Conservation (phyloP, 2,888 invertebrate genomes). For the Ypsolopha scabrella region DNA sequence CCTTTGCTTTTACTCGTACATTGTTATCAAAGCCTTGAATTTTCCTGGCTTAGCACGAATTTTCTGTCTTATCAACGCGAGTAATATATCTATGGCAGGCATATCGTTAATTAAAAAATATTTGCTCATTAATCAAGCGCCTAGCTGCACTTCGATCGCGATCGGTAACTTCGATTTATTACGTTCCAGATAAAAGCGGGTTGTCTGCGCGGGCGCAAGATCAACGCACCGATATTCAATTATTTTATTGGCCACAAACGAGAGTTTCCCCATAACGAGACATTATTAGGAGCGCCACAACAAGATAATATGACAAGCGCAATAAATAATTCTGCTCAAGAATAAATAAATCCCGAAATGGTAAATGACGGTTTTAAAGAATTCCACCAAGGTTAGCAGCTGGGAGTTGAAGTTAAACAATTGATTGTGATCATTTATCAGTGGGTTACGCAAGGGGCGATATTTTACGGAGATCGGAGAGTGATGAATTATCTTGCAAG, state of each 20-base stretch:
- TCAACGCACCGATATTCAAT: constrained; percentile 25
- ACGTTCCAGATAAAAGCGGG: constrained; percentile 40
- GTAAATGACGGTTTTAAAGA: constrained; percentile 12
- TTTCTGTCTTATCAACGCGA: constrained; percentile 2
- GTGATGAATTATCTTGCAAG: constrained; percentile 23
- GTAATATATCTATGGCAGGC: constrained; percentile 26
- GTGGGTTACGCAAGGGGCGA: constrained; percentile 16
- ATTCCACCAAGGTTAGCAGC: constrained; percentile 15
- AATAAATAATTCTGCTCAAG: constrained; percentile 15
- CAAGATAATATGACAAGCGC: constrained; percentile 14
- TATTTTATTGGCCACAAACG: constrained; percentile 27
- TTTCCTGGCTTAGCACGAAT: background rate
- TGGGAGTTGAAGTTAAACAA: constrained; percentile 13
- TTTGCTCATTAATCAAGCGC: constrained; percentile 44
- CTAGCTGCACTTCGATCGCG: constrained; percentile 31
- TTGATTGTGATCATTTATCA: constrained; percentile 20
- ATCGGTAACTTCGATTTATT: constrained; percentile 43
- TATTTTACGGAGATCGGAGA: constrained; percentile 21
- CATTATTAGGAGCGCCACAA: constrained; percentile 18
- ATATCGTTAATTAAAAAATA: constrained; percentile 49
- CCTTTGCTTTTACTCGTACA: background rate
- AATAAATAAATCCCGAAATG: constrained; percentile 14
- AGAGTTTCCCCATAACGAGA: constrained; percentile 25
- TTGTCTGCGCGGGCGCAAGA: constrained; percentile 14
- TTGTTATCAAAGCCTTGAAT: no score